Conservation (phyloP, 1,140 invertebrate genomes). For the Maniola jurtina region DNA sequence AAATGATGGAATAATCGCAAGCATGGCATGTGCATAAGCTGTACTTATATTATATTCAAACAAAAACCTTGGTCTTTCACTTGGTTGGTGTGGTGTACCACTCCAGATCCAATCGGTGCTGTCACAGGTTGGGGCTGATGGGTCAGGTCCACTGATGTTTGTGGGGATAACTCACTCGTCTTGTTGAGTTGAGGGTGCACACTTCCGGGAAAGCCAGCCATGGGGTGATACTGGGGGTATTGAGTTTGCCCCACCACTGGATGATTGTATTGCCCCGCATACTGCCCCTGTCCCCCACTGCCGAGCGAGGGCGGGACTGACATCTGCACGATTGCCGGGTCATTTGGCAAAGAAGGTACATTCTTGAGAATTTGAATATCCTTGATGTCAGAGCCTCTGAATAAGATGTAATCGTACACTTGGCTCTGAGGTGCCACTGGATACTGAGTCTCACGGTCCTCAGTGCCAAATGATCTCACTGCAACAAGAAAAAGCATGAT, state of each 20-base stretch:
- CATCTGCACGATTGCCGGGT: conserved; percentile 97
- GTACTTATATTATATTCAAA: conserved; percentile 42
- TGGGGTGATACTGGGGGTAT: conserved; percentile 77
- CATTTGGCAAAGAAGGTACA: conserved; percentile 88
- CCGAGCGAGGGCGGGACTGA: conserved; percentile 84
- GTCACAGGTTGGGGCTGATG: conserved; percentile 59
- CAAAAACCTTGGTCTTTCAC: conserved; percentile 84
- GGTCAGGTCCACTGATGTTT: conserved; percentile 66
- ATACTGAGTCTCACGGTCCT: conserved; percentile 95
- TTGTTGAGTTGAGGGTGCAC: conserved; percentile 81
- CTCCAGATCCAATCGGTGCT: conserved; percentile 71
- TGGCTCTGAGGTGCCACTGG: conserved; percentile 97
- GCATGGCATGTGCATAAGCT: conserved; percentile 57
- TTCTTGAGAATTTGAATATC: conserved; percentile 96
- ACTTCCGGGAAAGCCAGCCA: conserved; percentile 82
- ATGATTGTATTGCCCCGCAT: conserved; percentile 68
- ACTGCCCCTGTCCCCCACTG: conserved; percentile 58
- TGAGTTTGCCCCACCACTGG: conserved; percentile 68
- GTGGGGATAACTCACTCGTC: conserved; percentile 88
- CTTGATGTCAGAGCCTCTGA: conserved; percentile 98
- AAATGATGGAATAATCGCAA: conserved; percentile 60
- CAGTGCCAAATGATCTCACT: conserved; percentile 99
- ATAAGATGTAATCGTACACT: conserved; percentile 99
- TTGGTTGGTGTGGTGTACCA: conserved; percentile 78
- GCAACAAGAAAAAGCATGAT: conserved; percentile 76